A percentile compares a stretch with the other conserved stretches of the same genome.
Conservation (phyloP, 2,797 vertebrate species). For the Tolypeutes matacus region DNA sequence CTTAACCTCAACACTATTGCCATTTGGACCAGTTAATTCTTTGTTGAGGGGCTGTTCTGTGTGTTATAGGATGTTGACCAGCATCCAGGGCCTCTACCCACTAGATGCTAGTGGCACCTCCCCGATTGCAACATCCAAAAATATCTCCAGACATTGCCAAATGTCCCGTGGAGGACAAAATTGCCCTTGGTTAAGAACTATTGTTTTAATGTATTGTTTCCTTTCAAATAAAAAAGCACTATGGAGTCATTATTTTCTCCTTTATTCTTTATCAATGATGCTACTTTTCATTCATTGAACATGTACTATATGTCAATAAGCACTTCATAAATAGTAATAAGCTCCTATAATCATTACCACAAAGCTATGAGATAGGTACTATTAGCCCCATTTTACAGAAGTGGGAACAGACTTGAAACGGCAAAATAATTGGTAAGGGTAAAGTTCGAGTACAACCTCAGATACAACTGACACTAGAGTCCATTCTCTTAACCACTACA, state of each 20-base stretch:
- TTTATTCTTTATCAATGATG: conserved; percentile 42
- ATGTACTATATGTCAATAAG: not conserved
- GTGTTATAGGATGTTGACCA: no score
- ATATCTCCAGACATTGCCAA: no score
- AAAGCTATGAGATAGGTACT: not conserved
- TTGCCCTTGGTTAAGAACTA: no score
- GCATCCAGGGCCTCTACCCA: not conserved
- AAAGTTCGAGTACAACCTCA: not conserved
- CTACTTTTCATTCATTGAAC: not conserved
- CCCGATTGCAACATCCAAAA: no score
- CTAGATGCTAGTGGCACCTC: not conserved
- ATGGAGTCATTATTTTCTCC: not conserved
- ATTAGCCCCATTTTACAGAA: conserved; percentile 30
- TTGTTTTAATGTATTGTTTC: not conserved
- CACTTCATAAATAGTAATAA: not conserved
- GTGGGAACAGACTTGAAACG: not conserved
- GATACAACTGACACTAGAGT: not conserved
- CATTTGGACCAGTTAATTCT: not conserved
- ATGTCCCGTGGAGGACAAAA: no score
- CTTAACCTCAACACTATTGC: not conserved
- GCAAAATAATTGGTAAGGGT: not conserved
- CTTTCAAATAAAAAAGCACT: conserved; percentile 18
- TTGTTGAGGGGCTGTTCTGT: not conserved
- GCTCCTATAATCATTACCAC: not conserved
- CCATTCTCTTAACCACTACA: not conserved